Evolutionary conservation across 2,797 vertebrate species (phyloP), one percentile per base, ranked within the genome.

Genomic region (Hyperoplus lanceolatus): DNA sequence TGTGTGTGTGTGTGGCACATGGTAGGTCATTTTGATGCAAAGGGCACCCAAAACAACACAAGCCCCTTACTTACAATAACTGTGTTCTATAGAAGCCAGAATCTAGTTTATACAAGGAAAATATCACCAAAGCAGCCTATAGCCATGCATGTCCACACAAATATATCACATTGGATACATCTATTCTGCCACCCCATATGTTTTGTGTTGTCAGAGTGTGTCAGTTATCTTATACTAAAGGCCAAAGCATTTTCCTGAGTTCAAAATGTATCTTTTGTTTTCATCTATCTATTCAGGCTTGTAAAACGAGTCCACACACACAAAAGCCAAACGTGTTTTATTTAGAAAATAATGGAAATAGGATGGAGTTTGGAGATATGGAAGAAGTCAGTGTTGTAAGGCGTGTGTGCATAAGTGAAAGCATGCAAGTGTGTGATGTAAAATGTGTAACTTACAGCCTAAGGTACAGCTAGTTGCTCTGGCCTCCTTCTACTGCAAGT

Each of bases 1-100:
- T 21, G 21, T 21, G 21, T 29, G 29, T 29, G 29, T 29, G 29
- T 29, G 29, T 16, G 5, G 18, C 70, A 64, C 1, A 12, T 59
- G 48, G 51, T 29, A 58, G 49, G 56, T 65, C 4, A 69, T 75
- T 62, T 69, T 51, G 39, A 77, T 82, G 57, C 73, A 76, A 77
- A 64, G 66, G 48, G n/a, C 43, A 21, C 29, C 43, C 57, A 21
- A 46, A 62, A 38, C 5, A 6, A 16, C 18, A 21, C 48, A 55
- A n/a, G 11, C 67, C 45, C 55, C 38, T n/a, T 46, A 15, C 42
- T 11, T 46, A 46, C 4, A 73, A 46, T 70, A 51, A 61, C 50
- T 58, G 12, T 66, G 56, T 77, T 82, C 39, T 39, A 65, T 57
- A 58, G 50, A 50, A 39, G 62, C 4, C 16, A 46, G n/a, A 67